phyloP scores from a whole-genome alignment of 2,113 vertebrate species.

The Tringa solitaria region DNA sequence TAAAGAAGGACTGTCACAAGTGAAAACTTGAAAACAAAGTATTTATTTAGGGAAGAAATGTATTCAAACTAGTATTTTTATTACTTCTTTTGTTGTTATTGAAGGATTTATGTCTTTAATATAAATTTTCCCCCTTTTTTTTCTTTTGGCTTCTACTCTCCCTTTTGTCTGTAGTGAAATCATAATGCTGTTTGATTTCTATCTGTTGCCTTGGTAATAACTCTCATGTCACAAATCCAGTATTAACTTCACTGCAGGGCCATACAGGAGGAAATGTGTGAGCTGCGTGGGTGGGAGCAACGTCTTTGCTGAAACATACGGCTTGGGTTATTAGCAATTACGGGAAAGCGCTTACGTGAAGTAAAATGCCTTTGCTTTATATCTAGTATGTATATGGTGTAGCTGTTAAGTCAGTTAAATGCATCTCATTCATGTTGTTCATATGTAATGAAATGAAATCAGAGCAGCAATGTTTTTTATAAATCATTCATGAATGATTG shows the following conservation, averaged over 20 bases:
- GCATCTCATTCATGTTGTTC: background rate
- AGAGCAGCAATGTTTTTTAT: background rate
- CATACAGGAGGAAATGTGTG: background rate
- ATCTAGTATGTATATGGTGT: background rate
- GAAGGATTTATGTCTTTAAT: background rate
- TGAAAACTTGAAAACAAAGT: background rate
- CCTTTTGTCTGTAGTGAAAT: slow-evolving; percentile 8
- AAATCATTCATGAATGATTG: background rate
- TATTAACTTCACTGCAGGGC: background rate
- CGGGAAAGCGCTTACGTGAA: background rate
- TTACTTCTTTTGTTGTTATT: background rate
- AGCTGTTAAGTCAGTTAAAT: background rate
- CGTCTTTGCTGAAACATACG: background rate
- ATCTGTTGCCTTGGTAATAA: slow-evolving; percentile 53
- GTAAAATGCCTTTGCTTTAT: background rate
- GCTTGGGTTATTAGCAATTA: background rate
- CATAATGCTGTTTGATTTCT: slow-evolving; percentile 2
- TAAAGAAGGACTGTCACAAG: background rate
- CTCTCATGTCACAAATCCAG: background rate
- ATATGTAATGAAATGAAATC: background rate
- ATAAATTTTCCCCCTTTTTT: background rate
- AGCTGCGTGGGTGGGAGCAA: background rate
- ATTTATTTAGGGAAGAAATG: background rate
- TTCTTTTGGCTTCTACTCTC: background rate
- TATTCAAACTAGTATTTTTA: background rate